These are phyloP conservation scores for Suncus etruscus DNA, from an alignment of 2,113 vertebrate genomes.

Conservation along the genomic window DNA sequence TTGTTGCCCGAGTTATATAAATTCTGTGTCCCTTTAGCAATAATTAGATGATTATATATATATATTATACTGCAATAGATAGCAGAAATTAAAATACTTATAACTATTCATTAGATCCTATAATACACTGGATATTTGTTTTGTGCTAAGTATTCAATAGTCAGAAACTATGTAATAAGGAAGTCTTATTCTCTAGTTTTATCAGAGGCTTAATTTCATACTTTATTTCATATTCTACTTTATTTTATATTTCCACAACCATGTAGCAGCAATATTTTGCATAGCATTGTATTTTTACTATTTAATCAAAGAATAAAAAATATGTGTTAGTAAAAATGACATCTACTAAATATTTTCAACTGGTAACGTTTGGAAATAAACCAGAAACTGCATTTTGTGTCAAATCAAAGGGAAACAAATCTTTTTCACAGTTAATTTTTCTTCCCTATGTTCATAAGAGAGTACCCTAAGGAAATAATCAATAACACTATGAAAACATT, in stretches of 20 bases:
- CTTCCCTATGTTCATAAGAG: not conserved
- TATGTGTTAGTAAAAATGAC: not conserved
- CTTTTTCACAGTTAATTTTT: constrained; percentile 31
- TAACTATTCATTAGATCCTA: no score
- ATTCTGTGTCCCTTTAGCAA: no score
- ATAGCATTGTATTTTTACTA: not conserved
- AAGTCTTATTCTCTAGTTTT: not conserved
- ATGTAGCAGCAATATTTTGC: not conserved
- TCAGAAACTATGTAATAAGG: not conserved
- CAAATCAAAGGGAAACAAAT: not conserved
- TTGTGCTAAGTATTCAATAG: not conserved
- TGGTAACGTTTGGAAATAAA: not conserved
- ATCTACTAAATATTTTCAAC: not conserved
- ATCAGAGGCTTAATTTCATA: not conserved
- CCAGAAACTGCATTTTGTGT: not conserved
- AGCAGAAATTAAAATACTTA: no score
- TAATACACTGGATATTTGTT: no score
- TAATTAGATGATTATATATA: no score
- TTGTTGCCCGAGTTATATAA: no score
- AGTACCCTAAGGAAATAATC: not conserved
- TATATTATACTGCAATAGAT: no score
- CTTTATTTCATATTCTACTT: not conserved
- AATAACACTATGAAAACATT: constrained; percentile 48
- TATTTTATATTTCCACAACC: not conserved
- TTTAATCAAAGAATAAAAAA: not conserved